Base-by-base conservation (phyloP, 2,113 vertebrate genomes). In the Rutilus rutilus region DNA sequence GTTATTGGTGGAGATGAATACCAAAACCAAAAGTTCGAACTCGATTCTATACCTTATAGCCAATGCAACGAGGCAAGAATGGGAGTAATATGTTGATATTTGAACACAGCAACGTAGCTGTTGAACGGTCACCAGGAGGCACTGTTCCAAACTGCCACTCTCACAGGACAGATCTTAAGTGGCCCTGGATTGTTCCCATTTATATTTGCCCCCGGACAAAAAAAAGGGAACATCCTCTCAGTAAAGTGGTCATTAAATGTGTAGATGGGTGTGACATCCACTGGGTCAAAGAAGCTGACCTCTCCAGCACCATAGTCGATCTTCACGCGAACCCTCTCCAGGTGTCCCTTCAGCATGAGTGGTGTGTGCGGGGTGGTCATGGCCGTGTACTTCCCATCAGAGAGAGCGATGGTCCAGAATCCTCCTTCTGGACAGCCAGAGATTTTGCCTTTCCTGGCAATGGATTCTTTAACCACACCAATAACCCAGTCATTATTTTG, bases 171-270 rank as follows among this genome's bases (percentile, higher is more conserved):
- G 90, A 96, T 93, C 86, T 93, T 93, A 9, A 96, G 91, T 0
- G 94, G 93, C 1, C 90, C 90, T 39, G 92, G 91, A 88, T 96
- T 96, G 78, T 93, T 95, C 6, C 94, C 91, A 0, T 95, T 95
- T 71, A 96, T 93, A 89, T 96, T 96, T 27, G 94, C 93, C 3
- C 95, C 94, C 0, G 94, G 94, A 87, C 95, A 95, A 91, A 96
- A 95, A 89, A 95, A 95, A 12, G 95, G 95, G 86, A 91, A 95
- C 91, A 96, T 93, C 87, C 79, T 95, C 86, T 95, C 93, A 2
- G 92, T 93, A 87, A 96, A 95, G 83, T 87, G 86, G 85, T 90
- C 93, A 0, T 10, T 86, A 76, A 96, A 95, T 69, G 93, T 93
- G 92, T 95, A 94, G 86, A 96, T 90, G 69, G 88, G 83, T 1